These are phyloP conservation scores for Hozukius guyotensis DNA, from an alignment of 2,797 vertebrate genomes.

Conservation along the genomic window DNA sequence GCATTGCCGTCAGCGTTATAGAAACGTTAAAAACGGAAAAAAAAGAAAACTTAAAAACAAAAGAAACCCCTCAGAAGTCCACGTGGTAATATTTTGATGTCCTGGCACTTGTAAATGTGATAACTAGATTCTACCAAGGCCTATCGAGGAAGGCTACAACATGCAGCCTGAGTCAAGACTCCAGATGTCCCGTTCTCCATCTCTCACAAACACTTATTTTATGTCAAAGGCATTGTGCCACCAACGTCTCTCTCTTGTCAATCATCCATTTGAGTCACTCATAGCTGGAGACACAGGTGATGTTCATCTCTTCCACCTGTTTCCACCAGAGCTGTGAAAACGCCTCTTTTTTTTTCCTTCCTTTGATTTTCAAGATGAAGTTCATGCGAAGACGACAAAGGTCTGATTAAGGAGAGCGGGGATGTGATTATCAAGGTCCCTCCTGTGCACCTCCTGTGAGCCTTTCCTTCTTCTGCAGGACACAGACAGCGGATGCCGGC, in stretches of 20 bases:
- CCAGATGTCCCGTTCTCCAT: conserved; percentile 52
- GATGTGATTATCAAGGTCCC: conserved; percentile 45
- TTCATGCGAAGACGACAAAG: conserved; percentile 52
- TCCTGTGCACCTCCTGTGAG: conserved; percentile 19
- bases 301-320: conserved; percentile 3
- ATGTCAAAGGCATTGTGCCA: conserved; percentile 60
- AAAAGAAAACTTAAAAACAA: conserved; percentile 28
- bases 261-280: conserved; percentile 2
- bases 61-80: conserved; percentile 57
- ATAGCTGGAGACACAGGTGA: conserved; percentile 2
- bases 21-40: conserved; percentile 57
- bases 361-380: conserved; percentile 45
- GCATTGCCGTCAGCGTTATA: conserved; percentile 65
- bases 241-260: conserved; percentile 43
- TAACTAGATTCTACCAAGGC: conserved; percentile 79
- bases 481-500: conserved; percentile 24
- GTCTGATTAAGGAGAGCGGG: conserved; percentile 37
- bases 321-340: conserved; percentile 23
- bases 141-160: conserved; percentile 72
- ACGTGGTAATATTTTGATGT: conserved; percentile 68
- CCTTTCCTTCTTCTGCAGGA: conserved; percentile 35
- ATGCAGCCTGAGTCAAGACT: conserved; percentile 74
- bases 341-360: conserved; percentile 7
- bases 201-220: conserved; percentile 38
- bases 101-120: conserved; percentile 80